Base-by-base conservation (phyloP, 2,888 invertebrate species). In the Melanophora roralis region DNA sequence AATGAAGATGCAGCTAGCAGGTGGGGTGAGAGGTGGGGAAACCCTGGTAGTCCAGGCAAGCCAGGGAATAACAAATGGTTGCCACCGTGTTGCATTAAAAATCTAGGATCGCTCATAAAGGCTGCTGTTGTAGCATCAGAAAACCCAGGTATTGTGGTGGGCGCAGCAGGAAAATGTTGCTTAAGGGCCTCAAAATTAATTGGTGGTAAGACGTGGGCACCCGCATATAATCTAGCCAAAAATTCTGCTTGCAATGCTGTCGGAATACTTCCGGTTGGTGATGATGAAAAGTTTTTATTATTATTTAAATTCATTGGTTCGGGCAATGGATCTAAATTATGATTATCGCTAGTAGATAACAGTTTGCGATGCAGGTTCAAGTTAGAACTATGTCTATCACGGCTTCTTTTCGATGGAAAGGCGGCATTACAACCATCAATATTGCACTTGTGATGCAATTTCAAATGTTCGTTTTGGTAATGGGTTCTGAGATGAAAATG, bases 381-480 rank as follows among this genome's bases (percentile, higher is more conserved):
- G 88, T 98, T 98, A 16, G 97, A 94, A 87, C 96, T 96, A 89
- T 98, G 98, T 1, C 97, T 92, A 86, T 98, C 98, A 84, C 98
- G 93, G 86, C 95, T 96, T 73, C 97, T 92, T 88, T 97, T 98
- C 0, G 98, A 97, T 5, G 97, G 96, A 89, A 98, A 98, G 0
- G 97, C 95, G 0, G 98, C 98, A 90, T 96, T 96, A 89, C 98
- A 98, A 1, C 98, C 97, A 83, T 97, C 97, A 27, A 97, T 95
- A 86, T 95, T 96, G 91, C 98, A 98, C 88, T 96, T 96, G 90
- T 98, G 98, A 95, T 97, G 96, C 78, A 98, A 91, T 90, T 98
- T 98, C 65, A 98, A 93, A 90, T 98, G 98, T 9, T 97, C 96
- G 89, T 96, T 98, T 91, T 97, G 97, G 89, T 97, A 98, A 89